Evolutionary conservation across 2,797 vertebrate genomes (phyloP), one percentile per base, ranked within the genome.

Genomic region (Taeniopygia guttata): DNA sequence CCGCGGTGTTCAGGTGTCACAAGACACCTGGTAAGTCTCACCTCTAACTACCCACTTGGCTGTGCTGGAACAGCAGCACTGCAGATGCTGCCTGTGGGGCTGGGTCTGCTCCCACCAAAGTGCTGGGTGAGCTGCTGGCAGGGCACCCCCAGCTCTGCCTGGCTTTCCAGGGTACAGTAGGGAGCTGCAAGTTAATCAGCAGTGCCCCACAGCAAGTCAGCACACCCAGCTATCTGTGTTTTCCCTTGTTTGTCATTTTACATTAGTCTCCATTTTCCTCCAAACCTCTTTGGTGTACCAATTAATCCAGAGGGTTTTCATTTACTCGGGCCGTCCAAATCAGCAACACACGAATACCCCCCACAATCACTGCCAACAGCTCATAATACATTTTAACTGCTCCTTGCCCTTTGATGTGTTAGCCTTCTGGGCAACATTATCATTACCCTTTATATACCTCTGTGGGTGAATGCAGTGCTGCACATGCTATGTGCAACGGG

Each of bases 311-410:
- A 91, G 92, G 94, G 89, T 93, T 97, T 96, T 96, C 91, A 96
- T 97, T 97, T 96, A 94, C 89, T 96, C 5, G 0, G 52, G 87
- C 89, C 0, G 3, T 69, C 85, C 80, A 79, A 96, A 85, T 48
- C 92, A 94, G 94, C 91, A 92, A 73, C 73, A 75, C 77, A 81
- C 13, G 0, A 84, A 91, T 95, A 95, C 94, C 94, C 94, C 92
- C 94, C 96, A 95, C 94, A 94, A 95, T 84, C 93, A 22, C 96
- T 97, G 95, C 96, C 94, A 96, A 96, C 96, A 96, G 95, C 95
- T 96, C 95, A 18, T 97, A 97, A 97, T 91, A 52, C 87, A 97
- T 96, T 96, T 97, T 96, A 97, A 96, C 93, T 96, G 89, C 94
- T 91, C 80, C 89, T 67, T 49, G 77, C 76, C 87, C 95, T 96